These are phyloP conservation scores for Euleptes europaea DNA, from an alignment of 2,113 vertebrate species.

Conservation along the genomic window DNA sequence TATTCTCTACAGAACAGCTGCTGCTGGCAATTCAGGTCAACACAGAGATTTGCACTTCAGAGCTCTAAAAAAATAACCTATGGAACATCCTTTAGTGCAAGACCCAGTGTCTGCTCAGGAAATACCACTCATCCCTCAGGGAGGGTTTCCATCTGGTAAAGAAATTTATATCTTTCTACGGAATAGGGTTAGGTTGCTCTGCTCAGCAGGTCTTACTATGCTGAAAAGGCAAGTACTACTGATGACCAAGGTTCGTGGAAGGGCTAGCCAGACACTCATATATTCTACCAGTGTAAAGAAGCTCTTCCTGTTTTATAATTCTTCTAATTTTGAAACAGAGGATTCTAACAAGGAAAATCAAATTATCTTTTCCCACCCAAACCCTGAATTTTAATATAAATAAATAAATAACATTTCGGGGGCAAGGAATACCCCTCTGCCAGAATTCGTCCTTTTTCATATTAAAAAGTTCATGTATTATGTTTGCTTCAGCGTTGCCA, in stretches of 20 bases:
- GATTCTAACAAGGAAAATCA: not conserved
- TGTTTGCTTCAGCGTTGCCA: not conserved
- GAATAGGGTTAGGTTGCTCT: not conserved
- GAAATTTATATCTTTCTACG: not conserved
- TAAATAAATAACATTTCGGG: no score
- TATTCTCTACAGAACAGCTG: not conserved
- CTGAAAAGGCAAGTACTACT: not conserved
- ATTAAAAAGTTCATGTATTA: not conserved
- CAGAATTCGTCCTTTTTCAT: not conserved
- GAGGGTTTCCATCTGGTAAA: not conserved
- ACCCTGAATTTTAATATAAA: not conserved
- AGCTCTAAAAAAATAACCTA: not conserved
- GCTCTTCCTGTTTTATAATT: not conserved
- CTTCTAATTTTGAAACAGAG: not conserved
- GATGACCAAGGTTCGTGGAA: not conserved
- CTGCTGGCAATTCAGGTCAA: not conserved
- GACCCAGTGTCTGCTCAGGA: not conserved
- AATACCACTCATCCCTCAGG: not conserved
- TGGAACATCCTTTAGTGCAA: not conserved
- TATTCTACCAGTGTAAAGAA: not conserved
- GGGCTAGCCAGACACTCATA: not conserved
- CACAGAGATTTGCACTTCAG: not conserved
- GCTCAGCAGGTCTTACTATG: not conserved
- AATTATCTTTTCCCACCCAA: not conserved
- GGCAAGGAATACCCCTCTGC: no score